Evolutionary conservation across 2,888 invertebrate genomes (phyloP).

Genomic region (Scrobipalpa costella): DNA sequence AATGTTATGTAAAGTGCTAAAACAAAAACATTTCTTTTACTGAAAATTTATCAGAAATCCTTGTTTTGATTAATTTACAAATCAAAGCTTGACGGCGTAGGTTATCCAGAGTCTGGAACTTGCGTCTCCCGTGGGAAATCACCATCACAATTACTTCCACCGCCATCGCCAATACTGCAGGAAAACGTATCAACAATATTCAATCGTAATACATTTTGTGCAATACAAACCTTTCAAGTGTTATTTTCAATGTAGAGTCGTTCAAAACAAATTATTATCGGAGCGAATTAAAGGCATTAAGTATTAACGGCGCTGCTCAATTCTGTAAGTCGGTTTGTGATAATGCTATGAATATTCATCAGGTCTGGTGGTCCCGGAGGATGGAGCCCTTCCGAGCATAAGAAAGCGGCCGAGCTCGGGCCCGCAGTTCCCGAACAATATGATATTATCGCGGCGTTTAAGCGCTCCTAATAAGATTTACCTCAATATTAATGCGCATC

Average conservation of each 20-base stretch:
- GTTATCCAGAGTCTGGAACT: slow-evolving; percentile 55
- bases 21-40: background rate
- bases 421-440: slow-evolving; percentile 78
- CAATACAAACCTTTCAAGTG: background rate
- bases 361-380: slow-evolving; percentile 67
- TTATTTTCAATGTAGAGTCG: slow-evolving; percentile 34
- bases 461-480: slow-evolving; percentile 80
- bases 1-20: too few species aligned
- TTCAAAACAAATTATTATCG: slow-evolving; percentile 66
- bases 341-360: slow-evolving; percentile 78
- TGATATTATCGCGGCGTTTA: slow-evolving; percentile 79
- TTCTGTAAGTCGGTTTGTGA: slow-evolving; percentile 72
- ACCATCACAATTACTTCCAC: slow-evolving; percentile 76
- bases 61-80: slow-evolving; percentile 52
- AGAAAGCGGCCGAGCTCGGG: slow-evolving; percentile 76
- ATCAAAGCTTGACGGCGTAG: slow-evolving; percentile 44
- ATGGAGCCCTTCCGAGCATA: slow-evolving; percentile 75
- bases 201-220: slow-evolving; percentile 5
- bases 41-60: slow-evolving; percentile 33
- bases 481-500: slow-evolving; percentile 79
- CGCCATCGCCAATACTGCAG: slow-evolving; percentile 69
- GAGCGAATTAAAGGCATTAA: slow-evolving; percentile 59
- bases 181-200: slow-evolving; percentile 44
- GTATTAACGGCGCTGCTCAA: slow-evolving; percentile 68
- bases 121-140: slow-evolving; percentile 71